Conservation (phyloP, 2,113 vertebrate genomes). For the Colistium nudipinnis region DNA sequence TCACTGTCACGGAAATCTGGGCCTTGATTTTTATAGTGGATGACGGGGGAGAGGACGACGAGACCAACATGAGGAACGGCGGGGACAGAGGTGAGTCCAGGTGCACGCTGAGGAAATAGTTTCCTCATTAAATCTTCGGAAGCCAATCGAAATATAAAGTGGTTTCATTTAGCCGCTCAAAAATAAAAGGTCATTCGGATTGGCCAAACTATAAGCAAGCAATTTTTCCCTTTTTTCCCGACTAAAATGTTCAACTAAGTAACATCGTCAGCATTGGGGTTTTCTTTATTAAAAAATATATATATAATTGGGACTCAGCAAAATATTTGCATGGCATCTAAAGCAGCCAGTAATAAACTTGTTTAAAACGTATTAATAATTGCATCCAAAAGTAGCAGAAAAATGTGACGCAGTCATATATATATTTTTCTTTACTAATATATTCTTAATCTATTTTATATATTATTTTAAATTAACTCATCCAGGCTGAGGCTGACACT, state of each 20-base stretch:
- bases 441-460: too few species aligned
- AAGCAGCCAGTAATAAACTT: constrained; percentile 21
- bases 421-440: background rate
- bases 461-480: background rate
- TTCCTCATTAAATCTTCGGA: too few species aligned
- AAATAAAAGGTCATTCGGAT: background rate
- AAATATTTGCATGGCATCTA: constrained; percentile 38
- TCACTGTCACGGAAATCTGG: constrained; percentile 4
- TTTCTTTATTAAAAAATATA: too few species aligned
- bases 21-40: constrained; percentile 81
- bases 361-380: constrained; percentile 14
- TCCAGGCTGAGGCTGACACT: constrained; percentile 7
- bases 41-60: constrained; percentile 87
- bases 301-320: constrained; percentile 6
- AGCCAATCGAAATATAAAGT: too few species aligned
- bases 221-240: constrained; percentile 41
- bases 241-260: too few species aligned
- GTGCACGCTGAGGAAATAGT: too few species aligned
- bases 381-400: constrained; percentile 21
- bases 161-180: background rate
- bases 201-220: constrained; percentile 7
- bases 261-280: constrained; percentile 8
- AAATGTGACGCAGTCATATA: background rate
- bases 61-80: constrained; percentile 89
- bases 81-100: constrained; percentile 87